phyloP scores from a whole-genome alignment of 1,140 invertebrate species.

The Drosophila seguyi region DNA sequence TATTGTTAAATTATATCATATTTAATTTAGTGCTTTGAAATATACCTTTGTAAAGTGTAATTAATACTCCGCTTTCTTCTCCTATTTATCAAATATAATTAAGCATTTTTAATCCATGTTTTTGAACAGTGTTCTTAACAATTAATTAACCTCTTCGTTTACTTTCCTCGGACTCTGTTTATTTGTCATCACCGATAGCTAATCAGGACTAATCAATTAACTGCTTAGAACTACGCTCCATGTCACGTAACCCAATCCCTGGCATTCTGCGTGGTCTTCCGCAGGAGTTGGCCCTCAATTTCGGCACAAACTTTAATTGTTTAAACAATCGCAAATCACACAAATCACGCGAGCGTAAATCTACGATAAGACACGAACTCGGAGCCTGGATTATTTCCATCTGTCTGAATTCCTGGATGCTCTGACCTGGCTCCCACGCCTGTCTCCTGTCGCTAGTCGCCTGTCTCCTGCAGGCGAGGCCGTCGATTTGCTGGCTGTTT shows the following conservation, averaged over 20 bases:
- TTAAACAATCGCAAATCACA: conserved; percentile 48
- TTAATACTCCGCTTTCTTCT: not conserved
- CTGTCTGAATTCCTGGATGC: not conserved
- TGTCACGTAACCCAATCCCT: conserved; percentile 32
- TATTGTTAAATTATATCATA: not conserved
- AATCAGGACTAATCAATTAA: conserved; percentile 52
- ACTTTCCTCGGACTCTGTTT: not conserved
- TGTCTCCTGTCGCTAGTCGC: conserved; percentile 32
- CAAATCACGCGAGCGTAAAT: conserved; percentile 57
- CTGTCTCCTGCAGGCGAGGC: not conserved
- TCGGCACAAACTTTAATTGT: conserved; percentile 53
- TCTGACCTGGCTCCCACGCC: conserved; percentile 54
- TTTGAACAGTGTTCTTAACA: conserved; percentile 11
- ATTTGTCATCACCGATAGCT: conserved; percentile 13
- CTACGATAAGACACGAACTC: conserved; percentile 37
- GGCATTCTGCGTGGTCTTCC: conserved; percentile 32
- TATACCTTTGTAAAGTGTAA: not conserved
- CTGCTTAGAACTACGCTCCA: conserved; percentile 26
- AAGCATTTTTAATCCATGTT: not conserved
- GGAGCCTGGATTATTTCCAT: conserved; percentile 1
- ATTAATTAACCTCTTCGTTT: conserved; percentile 43
- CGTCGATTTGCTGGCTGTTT: conserved; percentile 26
- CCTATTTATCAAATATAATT: not conserved
- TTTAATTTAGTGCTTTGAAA: not conserved
- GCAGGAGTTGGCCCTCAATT: conserved; percentile 5